Conservation (phyloP, 2,888 invertebrate genomes). For the Erynnis tages region DNA sequence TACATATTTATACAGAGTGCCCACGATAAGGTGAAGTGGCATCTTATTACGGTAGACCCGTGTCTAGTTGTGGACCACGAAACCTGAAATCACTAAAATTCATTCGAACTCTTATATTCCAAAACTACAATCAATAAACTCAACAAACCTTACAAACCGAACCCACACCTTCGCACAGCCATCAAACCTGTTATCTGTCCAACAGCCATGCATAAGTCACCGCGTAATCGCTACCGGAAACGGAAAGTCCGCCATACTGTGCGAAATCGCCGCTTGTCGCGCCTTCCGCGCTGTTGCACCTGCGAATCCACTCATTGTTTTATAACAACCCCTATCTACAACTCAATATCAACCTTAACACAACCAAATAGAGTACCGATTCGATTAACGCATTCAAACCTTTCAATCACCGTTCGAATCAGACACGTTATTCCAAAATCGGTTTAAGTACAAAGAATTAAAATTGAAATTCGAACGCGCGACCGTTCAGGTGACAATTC, state of each 20-base stretch:
- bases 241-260: conserved; percentile 76
- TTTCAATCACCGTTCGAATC: conserved; percentile 30
- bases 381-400: conserved; percentile 29
- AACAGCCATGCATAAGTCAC: conserved; percentile 53
- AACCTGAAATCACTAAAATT: too few relatives aligned
- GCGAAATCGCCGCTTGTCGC: conserved; percentile 71
- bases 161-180: conserved; percentile 9
- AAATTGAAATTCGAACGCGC: conserved; percentile 34
- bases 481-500: conserved; percentile 64
- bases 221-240: conserved; percentile 70
- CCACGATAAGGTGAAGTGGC: too few relatives aligned
- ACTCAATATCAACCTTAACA: conserved; percentile 32
- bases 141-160: background rate
- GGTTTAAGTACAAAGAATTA: conserved; percentile 19
- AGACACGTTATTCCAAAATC: conserved; percentile 18
- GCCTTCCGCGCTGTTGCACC: conserved; percentile 74
- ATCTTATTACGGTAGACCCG: too few relatives aligned
- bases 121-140: too few relatives aligned
- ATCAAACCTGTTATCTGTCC: conserved; percentile 31
- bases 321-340: conserved; percentile 16
- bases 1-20: too few relatives aligned
- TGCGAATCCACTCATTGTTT: conserved; percentile 49
- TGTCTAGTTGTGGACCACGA: too few relatives aligned
- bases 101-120: too few relatives aligned
- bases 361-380: conserved; percentile 27